Conservation (phyloP, 1,140 invertebrate species). For the Holcopasites calliopsidis region DNA sequence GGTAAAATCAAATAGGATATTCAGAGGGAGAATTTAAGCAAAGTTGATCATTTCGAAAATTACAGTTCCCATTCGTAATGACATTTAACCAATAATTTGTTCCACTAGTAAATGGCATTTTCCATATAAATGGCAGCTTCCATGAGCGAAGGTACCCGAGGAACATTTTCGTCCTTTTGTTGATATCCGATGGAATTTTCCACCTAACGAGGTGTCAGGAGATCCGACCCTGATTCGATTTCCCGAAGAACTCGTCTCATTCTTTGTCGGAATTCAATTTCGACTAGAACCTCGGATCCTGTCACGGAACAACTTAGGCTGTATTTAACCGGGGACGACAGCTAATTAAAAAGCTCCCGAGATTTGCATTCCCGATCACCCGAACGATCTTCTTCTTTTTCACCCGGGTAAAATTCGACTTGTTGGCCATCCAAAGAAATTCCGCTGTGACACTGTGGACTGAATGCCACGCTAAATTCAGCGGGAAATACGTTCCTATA, state of each 20-base stretch:
- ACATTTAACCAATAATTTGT: not conserved
- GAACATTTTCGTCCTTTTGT: constrained; percentile 51
- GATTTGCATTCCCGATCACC: constrained; percentile 60
- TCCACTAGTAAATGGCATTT: too few relatives aligned
- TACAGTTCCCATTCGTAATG: not conserved
- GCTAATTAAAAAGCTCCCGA: constrained; percentile 59
- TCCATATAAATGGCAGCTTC: constrained; percentile 34
- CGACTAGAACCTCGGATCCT: constrained; percentile 54
- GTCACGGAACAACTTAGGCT: constrained; percentile 45
- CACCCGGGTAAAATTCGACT: constrained; percentile 8
- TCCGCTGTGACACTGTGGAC: not conserved
- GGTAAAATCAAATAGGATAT: not conserved
- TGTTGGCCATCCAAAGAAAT: not conserved
- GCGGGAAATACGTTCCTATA: too few relatives aligned
- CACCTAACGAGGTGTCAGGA: constrained; percentile 60
- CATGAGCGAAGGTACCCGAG: not conserved
- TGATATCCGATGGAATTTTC: constrained; percentile 61
- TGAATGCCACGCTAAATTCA: too few relatives aligned
- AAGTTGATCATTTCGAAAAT: not conserved
- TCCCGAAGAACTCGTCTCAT: constrained; percentile 61
- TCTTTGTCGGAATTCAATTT: constrained; percentile 64
- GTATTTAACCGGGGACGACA: constrained; percentile 33
- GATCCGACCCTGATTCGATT: constrained; percentile 57
- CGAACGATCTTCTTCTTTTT: constrained; percentile 15
- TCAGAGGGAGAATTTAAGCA: too few relatives aligned